Percentiles rank a stretch among this genome's conserved stretches.
Evolutionary conservation across 2,888 invertebrate genomes (phyloP).

Genomic region (Meghimatium bilineatum): DNA sequence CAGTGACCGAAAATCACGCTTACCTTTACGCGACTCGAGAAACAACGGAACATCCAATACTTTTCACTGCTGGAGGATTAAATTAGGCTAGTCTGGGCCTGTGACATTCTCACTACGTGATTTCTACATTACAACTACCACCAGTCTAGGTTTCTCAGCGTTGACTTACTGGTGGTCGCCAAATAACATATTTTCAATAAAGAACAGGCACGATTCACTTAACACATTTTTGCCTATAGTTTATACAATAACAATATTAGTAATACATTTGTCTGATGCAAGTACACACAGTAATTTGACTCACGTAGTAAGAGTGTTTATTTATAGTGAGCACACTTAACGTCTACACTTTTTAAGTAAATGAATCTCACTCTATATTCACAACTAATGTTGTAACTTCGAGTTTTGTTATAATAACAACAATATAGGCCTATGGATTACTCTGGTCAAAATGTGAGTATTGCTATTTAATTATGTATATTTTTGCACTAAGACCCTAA

Average conservation of each 20-base stretch:
- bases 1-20: neutral
- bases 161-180: neutral
- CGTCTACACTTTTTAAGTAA: too few relatives aligned
- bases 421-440: neutral
- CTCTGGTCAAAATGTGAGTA: neutral
- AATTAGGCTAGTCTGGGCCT: neutral
- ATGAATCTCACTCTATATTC: neutral
- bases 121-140: neutral
- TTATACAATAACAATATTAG: too few relatives aligned
- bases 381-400: neutral
- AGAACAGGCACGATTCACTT: neutral
- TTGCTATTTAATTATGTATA: neutral
- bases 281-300: neutral
- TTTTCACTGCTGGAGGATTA: neutral
- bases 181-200: neutral
- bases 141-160: neutral
- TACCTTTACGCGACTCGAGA: neutral
- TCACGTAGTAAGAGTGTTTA: neutral
- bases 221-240: neutral
- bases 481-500: too few relatives aligned
- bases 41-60: neutral
- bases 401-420: neutral
- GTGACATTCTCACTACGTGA: conserved; percentile 5
- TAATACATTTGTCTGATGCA: neutral
- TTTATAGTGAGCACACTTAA: too few relatives aligned